Evolutionary conservation across 37 sponge, comb jelly and placozoan genomes (phyloP).

Genomic region (Crambe crambe): DNA sequence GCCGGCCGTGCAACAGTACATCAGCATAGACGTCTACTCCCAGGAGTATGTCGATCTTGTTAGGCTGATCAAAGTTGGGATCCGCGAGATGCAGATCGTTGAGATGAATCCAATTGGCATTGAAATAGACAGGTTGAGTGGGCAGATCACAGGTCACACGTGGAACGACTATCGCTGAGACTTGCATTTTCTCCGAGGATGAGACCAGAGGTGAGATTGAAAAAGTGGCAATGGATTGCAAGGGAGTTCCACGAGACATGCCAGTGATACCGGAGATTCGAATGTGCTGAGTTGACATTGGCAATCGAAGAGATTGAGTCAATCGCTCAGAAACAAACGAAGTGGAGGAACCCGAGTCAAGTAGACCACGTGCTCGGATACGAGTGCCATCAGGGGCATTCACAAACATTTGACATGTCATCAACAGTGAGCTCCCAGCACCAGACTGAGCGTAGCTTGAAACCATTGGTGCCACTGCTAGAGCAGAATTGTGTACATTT

Average conservation of each 20-base stretch:
- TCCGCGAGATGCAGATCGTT: too few relatives aligned
- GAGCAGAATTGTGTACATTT: too few relatives aligned
- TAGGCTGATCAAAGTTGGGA: constrained; percentile 27
- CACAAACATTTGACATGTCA: not conserved
- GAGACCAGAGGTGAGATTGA: constrained; percentile 22
- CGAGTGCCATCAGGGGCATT: not conserved
- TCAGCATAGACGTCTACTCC: constrained; percentile 6
- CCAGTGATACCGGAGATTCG: constrained; percentile 1
- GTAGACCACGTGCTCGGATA: too few relatives aligned
- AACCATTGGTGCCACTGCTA: too few relatives aligned
- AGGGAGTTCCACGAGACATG: not conserved
- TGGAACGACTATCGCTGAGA: constrained; percentile 37
- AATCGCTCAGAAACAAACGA: constrained; percentile 6
- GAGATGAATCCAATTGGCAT: too few relatives aligned
- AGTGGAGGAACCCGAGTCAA: not conserved
- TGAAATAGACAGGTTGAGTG: constrained; percentile 1
- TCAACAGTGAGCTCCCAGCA: not conserved
- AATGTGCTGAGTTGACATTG: not conserved
- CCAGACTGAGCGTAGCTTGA: too few relatives aligned
- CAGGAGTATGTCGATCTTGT: too few relatives aligned
- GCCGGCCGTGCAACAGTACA: too few relatives aligned
- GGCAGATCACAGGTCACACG: constrained; percentile 45
- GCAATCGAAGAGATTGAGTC: not conserved
- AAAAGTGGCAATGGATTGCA: too few relatives aligned
- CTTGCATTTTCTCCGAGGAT: not conserved